Evolutionary conservation across 1,140 invertebrate species (phyloP), one percentile per base, ranked within the genome.

Genomic region (Ceratina japonica): DNA sequence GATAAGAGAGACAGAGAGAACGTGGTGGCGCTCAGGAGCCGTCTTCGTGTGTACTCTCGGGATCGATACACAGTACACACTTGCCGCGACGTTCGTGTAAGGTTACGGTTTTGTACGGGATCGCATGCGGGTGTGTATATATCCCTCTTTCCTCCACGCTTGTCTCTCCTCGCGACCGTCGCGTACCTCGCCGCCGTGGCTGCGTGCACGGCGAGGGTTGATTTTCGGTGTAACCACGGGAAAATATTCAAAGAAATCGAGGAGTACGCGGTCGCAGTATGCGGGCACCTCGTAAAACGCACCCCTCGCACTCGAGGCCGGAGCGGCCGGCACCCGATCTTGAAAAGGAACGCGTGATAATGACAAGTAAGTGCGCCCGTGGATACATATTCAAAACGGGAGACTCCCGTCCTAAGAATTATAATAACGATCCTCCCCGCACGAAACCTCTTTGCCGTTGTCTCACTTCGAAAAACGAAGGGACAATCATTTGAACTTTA

Each of bases 41-140:
- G 72, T 76, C 83, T 87, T 83, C 78, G 81, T 80, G 82, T 87
- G 83, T 83, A 86, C 87, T 89, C 86, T 83, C 88, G 83, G 82
- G 89, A 90, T 90, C 89, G 88, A 89, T 90, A 90, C 87, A 90
- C 87, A 87, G 88, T 84, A 89, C 87, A 87, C 87, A 86, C 86
- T 81, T 59, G 74, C 75, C 72, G 74, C 59, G 75, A 74, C 66
- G 64, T 65, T 64, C 78, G 78, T 84, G 84, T 82, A 70, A 82
- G 81, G 81, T 82, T 85, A 85, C 80, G 74, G 72, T 66, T 63
- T 10, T 71, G 65, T 75, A 80, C 70, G 59, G 65, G 78, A 49
- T 61, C 44, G 52, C 64, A 74, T 69, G 64, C 79, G 58, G 51
- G 64, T 61, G 63, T 76, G 64, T 70, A 27, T 69, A 31, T 20